These are phyloP conservation scores for Nymphalis c-album DNA, from an alignment of 2,888 invertebrate genomes.

Conservation along the genomic window DNA sequence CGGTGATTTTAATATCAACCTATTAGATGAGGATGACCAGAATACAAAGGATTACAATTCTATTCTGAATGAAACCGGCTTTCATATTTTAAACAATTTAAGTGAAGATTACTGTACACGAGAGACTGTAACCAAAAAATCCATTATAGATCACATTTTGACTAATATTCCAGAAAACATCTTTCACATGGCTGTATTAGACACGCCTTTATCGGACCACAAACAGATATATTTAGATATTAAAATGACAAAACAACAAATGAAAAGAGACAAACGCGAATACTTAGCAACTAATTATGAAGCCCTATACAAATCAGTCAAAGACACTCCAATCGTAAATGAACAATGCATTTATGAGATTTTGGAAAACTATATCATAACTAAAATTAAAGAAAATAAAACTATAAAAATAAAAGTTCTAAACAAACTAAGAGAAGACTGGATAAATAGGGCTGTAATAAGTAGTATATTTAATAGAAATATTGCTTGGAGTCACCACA, in stretches of 20 bases:
- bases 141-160: conserved; percentile 26
- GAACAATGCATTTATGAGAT: not conserved
- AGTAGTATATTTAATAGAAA: not conserved
- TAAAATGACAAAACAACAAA: not conserved
- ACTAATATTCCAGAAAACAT: conserved; percentile 15
- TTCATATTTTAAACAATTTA: conserved; percentile 17
- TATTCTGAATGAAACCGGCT: conserved; percentile 17
- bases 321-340: not conserved
- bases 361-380: not conserved
- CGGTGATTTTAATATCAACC: not conserved
- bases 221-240: conserved; percentile 25
- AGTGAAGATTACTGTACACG: conserved; percentile 16
- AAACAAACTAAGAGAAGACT: not conserved
- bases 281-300: not conserved
- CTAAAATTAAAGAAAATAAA: not conserved
- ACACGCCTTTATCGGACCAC: conserved; percentile 25
- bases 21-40: not conserved
- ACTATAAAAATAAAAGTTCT: not conserved
- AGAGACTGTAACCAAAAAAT: conserved; percentile 21
- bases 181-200: conserved; percentile 19
- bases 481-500: not conserved
- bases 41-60: conserved; percentile 12
- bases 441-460: not conserved
- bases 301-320: not conserved
- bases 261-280: not conserved